Base-by-base conservation (phyloP, 1,140 invertebrate species). In the Phortica variegata region DNA sequence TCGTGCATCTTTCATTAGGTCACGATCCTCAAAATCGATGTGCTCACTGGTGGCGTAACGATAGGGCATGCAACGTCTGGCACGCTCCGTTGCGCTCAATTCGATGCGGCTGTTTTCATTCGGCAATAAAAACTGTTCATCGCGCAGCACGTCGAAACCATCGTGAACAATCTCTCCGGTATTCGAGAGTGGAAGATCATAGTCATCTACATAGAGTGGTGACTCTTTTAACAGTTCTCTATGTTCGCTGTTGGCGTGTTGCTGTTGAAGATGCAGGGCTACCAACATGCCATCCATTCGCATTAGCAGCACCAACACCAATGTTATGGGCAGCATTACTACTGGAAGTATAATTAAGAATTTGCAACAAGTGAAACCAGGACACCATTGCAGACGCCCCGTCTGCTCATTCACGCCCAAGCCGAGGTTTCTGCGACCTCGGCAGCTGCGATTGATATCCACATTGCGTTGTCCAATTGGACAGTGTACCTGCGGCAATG, bases 331-430 rank as follows among this genome's bases (percentile, higher is more conserved):
- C 58, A 75, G 53, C 66, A 75, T 61, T 13, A 73, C 54, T 40
- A 73, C 69, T 70, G 73, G 72, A 71, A 75, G 48, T 33, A 75
- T 44, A 39, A 75, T 51, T 13, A 75, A 52, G 36, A 75, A 29
- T 72, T 75, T 75, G 42, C 63, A 71, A 42, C 69, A 75, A 12
- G 65, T 73, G 48, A 69, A 43, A 21, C 69, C 72, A 4, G 73
- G 69, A 61, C 73, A 75, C 73, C 73, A 75, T 39, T 75, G 73
- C n/a, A 75, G 40, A 2, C 73, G 73, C 15, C 73, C 73, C 5
- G 66, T 75, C n/a, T 58, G 61, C 43, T 58, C 52, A 43, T 75
- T 75, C 7, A 75, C 61, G 7, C 73, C 72, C 18, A 75, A 43
- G 3, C 62, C 58, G 42, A 75, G 37, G 33, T 58, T 65, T 6